Base-by-base conservation (phyloP, 1,140 invertebrate species). In the Oedothorax gibbosus region DNA sequence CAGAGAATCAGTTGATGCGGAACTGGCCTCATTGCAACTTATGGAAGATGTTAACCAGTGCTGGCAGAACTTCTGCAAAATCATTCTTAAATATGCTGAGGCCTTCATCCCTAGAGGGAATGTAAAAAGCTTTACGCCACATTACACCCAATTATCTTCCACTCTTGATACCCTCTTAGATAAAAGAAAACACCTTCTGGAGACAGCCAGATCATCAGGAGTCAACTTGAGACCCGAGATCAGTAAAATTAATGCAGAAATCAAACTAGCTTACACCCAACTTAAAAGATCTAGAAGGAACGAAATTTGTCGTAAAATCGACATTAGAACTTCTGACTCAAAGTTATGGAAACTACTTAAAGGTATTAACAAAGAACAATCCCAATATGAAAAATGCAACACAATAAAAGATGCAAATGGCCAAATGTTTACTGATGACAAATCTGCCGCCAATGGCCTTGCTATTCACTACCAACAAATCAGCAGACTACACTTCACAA, bases 401-500 rank as follows among this genome's bases (percentile, higher is more conserved):
- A 72, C 50, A 72, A 72, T 72, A n/a, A 72, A 54, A 72, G 50
- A 72, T 18, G 51, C n/a, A 14, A 72, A 72, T 72, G 54, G 64
- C 10, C 64, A 66, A 66, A 66, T 66, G 64, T 66, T 12, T 66
- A 20, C n/a, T n/a, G n/a, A n/a, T n/a, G n/a, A n/a, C n/a, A n/a
- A n/a, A n/a, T n/a, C n/a, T n/a, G n/a, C n/a, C 64, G 50, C 69
- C 69, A 72, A 72, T 72, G 69, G 69, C 50, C 69, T 72, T 54
- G 49, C 69, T 72, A 53, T 53, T 54, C 69, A 72, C 69, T 72
- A 72, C 11, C 50, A 54, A 72, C 69, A 53, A 72, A 54, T 54
- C 4, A 54, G 49, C 68, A 71, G 2, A 49, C 21, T 21, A n/a
- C 18, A 64, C 62, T 53, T 71, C 68, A 50, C 10, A 49, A 50